Evolutionary conservation across 2,888 invertebrate species (phyloP), one percentile per base, ranked within the genome.

Genomic region (Sphaerophoria taeniata): DNA sequence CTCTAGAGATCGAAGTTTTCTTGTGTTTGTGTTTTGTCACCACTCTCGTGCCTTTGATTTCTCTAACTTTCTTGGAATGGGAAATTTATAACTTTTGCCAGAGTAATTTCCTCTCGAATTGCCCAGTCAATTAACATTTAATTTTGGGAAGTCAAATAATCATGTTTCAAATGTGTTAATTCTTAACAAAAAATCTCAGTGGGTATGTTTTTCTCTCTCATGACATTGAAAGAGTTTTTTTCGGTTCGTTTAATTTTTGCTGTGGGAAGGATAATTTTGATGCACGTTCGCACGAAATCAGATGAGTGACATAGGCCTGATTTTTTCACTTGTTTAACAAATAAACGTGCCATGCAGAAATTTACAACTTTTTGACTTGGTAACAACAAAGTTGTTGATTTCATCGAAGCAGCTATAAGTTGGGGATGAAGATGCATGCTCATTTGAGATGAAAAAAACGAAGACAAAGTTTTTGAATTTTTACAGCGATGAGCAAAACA

Each of bases 81-180:
- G 16, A 63, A 56, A 56, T 12, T 14, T 56, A n/a, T 33, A 11
- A 67, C 45, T 58, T 39, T 63, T 24, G 5, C 6, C 5, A 55
- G 9, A 33, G 14, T n/a, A 6, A 39, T 39, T 39, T 39, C 6
- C 39, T 7, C 39, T 7, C 39, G 6, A 7, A n/a, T 31, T 53
- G 55, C 39, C 73, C 61, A 56, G 49, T 60, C 49, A 73, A 82
- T 82, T 69, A 73, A 72, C 56, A 77, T 63, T 72, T 55, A 43
- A 53, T 24, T 9, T n/a, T 58, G 47, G 51, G 53, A 45, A 72
- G 12, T n/a, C 24, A 45, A 61, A n/a, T 31, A 61, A 61, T 61
- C n/a, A 45, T 45, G 43, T 12, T 24, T 43, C 5, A 16, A 12
- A 60, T 43, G 43, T 45, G 12, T 9, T 43, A 7, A 11, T 43